Evolutionary conservation across 1,140 invertebrate species (phyloP).

Genomic region (Uloborus diversus): DNA sequence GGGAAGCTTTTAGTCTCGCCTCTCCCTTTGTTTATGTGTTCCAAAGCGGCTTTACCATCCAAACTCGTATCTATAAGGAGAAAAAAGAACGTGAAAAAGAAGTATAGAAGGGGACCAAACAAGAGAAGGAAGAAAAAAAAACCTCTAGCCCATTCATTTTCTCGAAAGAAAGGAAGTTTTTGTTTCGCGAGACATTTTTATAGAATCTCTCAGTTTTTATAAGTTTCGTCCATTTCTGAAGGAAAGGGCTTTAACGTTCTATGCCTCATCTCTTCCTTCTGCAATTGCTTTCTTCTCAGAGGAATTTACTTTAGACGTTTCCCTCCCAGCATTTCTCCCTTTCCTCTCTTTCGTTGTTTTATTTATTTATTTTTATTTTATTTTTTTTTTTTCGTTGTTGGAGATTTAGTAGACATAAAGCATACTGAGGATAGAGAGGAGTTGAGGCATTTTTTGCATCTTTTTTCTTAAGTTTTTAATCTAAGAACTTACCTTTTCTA

Average conservation of each 20-base stretch:
- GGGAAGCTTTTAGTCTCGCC: conserved; percentile 31
- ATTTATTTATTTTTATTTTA: background rate
- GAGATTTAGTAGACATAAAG: too few species aligned
- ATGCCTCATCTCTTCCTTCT: conserved; percentile 36
- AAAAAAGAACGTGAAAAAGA: conserved; percentile 46
- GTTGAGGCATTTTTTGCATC: too few species aligned
- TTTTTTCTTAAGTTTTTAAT: too few species aligned
- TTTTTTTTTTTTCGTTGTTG: too few species aligned
- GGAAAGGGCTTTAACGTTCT: conserved; percentile 42
- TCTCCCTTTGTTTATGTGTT: conserved; percentile 35
- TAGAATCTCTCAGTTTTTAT: conserved; percentile 54
- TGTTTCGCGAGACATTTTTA: conserved; percentile 53
- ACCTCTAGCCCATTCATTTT: conserved; percentile 49
- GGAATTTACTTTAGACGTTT: conserved; percentile 22
- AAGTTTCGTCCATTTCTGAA: conserved; percentile 50
- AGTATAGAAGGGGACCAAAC: background rate
- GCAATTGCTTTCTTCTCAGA: conserved; percentile 40
- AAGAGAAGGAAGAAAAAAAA: conserved; percentile 11
- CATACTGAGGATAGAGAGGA: too few species aligned
- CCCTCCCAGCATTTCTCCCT: background rate
- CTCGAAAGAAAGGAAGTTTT: conserved; percentile 28
- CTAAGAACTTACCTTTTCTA: too few species aligned
- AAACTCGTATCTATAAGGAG: conserved; percentile 16
- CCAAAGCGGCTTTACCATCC: conserved; percentile 2
- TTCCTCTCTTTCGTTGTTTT: background rate